These are phyloP conservation scores for Catamblyrhynchus diadema DNA, from an alignment of 2,797 vertebrate species.

Conservation along the genomic window DNA sequence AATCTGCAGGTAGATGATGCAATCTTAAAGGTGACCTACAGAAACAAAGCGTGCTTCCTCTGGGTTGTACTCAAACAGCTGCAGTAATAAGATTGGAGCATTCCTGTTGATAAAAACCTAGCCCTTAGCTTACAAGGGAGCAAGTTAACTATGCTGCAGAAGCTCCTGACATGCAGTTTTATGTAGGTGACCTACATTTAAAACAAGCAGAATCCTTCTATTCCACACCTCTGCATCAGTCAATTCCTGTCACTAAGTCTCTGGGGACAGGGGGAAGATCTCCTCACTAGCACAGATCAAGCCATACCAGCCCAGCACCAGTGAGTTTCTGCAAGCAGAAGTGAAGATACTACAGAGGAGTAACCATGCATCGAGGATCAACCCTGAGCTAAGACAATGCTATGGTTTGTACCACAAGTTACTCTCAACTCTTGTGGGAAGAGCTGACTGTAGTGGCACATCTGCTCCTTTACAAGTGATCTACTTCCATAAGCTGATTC, in stretches of 20 bases:
- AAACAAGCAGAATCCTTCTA: background rate
- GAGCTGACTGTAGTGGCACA: background rate
- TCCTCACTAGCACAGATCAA: background rate
- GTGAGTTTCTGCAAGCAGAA: background rate
- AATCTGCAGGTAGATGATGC: constrained; percentile 63
- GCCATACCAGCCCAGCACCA: background rate
- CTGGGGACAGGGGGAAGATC: background rate
- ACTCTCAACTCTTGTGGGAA: background rate
- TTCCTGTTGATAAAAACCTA: background rate
- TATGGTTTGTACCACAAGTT: background rate
- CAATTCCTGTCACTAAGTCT: background rate
- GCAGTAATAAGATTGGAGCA: background rate
- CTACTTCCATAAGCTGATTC: background rate
- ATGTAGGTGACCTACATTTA: constrained; percentile 53
- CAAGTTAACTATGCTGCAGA: constrained; percentile 28
- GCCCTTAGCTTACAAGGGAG: background rate
- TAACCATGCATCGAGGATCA: background rate
- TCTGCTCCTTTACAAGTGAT: background rate
- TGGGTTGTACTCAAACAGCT: background rate
- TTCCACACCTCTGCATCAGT: background rate
- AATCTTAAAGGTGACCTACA: constrained; percentile 66
- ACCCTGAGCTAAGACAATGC: background rate
- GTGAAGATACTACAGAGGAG: background rate
- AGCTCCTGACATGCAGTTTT: constrained; percentile 19
- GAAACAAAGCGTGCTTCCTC: constrained; percentile 18